phyloP scores from a whole-genome alignment of 2,113 vertebrate species.

The Anguilla japonica region DNA sequence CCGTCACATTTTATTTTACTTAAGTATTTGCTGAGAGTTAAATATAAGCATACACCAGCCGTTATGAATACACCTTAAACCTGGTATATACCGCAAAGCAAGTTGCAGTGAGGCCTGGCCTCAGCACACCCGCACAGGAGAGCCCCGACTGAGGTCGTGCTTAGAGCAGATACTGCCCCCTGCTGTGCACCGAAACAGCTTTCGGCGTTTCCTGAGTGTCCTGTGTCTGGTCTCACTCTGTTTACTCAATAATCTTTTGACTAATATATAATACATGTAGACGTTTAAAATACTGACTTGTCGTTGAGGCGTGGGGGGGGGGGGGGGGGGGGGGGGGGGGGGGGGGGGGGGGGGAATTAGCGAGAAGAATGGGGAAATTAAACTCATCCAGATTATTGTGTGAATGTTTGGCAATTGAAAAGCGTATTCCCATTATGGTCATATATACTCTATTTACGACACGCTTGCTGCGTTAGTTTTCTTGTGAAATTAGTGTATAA shows the following conservation, averaged over 20 bases:
- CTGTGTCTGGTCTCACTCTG: background rate
- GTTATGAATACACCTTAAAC: constrained; percentile 60
- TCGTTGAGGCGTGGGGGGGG: background rate
- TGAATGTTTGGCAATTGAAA: background rate
- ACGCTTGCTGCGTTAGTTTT: background rate
- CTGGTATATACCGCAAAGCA: constrained; percentile 50
- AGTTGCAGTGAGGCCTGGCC: constrained; percentile 14
- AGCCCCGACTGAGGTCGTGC: constrained; percentile 6
- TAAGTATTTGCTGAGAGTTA: constrained; percentile 48
- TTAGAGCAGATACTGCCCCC: constrained; percentile 43
- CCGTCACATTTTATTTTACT: background rate
- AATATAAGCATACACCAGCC: constrained; percentile 52
- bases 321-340: background rate
- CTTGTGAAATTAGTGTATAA: background rate
- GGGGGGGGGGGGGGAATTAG: background rate
- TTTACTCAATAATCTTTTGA: constrained; percentile 3
- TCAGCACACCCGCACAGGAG: background rate
- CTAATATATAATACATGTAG: background rate
- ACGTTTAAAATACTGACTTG: background rate
- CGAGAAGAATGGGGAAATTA: background rate
- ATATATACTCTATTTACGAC: background rate
- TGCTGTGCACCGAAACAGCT: constrained; percentile 24
- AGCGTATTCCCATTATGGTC: background rate
- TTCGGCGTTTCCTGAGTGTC: background rate
- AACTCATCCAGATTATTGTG: background rate